Percentiles rank a stretch among this genome's conserved stretches.
Evolutionary conservation across 1,140 invertebrate species (phyloP).

Genomic region (Nasonia longicornis): DNA sequence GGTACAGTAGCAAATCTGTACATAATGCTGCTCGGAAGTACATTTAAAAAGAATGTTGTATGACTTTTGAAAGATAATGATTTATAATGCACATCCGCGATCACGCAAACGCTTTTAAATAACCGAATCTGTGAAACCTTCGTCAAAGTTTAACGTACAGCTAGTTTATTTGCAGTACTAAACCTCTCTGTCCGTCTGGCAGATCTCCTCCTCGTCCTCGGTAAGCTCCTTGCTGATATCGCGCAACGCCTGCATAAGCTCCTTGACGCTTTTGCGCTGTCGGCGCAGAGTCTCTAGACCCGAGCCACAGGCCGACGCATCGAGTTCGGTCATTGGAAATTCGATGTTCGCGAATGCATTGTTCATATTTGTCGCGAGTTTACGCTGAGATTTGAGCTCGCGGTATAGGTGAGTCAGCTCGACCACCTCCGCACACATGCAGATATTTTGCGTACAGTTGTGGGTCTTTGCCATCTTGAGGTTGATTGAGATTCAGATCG

Average conservation of each 20-base stretch:
- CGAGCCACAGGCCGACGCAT: neutral
- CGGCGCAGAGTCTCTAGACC: neutral
- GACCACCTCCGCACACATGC: neutral
- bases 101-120: too few relatives aligned
- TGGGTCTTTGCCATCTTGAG: neutral
- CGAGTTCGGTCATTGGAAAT: neutral
- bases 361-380: neutral
- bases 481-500: neutral
- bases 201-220: neutral
- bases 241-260: neutral
- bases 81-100: neutral
- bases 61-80: neutral
- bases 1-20: too few relatives aligned
- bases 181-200: constrained; percentile 16
- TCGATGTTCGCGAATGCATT: too few relatives aligned
- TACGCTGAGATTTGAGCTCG: neutral
- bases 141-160: too few relatives aligned
- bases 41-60: neutral
- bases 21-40: neutral
- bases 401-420: neutral
- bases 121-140: neutral
- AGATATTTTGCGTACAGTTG: neutral
- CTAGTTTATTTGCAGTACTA: neutral
- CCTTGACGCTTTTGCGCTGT: neutral
- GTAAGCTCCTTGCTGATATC: neutral